phyloP scores from a whole-genome alignment of 2,888 invertebrate genomes.

The Holacanthella duospinosa region DNA sequence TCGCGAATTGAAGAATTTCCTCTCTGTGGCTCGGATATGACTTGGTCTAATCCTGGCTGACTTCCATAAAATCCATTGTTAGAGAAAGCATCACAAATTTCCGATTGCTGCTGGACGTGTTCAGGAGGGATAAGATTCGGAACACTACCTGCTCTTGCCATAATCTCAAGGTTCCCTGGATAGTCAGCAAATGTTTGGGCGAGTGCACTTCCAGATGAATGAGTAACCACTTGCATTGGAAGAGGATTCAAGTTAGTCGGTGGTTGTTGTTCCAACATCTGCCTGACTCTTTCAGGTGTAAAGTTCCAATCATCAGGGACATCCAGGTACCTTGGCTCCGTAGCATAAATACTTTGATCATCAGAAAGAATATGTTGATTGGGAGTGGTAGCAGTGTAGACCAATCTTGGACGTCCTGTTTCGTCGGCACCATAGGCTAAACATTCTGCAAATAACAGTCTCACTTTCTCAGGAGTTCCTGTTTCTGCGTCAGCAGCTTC shows the following conservation, averaged over 20 bases:
- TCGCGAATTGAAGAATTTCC: too few species aligned
- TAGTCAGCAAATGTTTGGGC: background rate
- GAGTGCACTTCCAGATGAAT: background rate
- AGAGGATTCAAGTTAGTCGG: background rate
- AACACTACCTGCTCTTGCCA: background rate
- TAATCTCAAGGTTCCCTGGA: background rate
- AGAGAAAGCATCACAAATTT: background rate
- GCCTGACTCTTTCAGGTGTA: slow-evolving; percentile 16
- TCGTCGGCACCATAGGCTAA: slow-evolving; percentile 24
- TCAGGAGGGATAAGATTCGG: background rate
- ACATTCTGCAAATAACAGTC: slow-evolving; percentile 30
- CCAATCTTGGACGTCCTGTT: slow-evolving; percentile 21
- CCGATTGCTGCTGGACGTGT: background rate
- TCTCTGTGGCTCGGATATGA: too few species aligned
- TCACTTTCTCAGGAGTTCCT: slow-evolving; percentile 24
- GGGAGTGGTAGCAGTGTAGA: slow-evolving; percentile 27
- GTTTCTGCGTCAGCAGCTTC: slow-evolving; percentile 22
- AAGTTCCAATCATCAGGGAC: slow-evolving; percentile 11
- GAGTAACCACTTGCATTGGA: background rate
- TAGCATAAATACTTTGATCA: slow-evolving; percentile 12
- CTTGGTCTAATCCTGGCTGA: too few species aligned
- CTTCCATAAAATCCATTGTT: background rate
- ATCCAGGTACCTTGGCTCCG: slow-evolving; percentile 12
- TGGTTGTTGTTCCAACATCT: slow-evolving; percentile 14
- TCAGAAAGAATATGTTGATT: slow-evolving; percentile 20